Percentiles rank a stretch among this genome's conserved stretches.
Evolutionary conservation across 1,140 invertebrate species (phyloP).

Genomic region (Aphelenchoides fujianensis): DNA sequence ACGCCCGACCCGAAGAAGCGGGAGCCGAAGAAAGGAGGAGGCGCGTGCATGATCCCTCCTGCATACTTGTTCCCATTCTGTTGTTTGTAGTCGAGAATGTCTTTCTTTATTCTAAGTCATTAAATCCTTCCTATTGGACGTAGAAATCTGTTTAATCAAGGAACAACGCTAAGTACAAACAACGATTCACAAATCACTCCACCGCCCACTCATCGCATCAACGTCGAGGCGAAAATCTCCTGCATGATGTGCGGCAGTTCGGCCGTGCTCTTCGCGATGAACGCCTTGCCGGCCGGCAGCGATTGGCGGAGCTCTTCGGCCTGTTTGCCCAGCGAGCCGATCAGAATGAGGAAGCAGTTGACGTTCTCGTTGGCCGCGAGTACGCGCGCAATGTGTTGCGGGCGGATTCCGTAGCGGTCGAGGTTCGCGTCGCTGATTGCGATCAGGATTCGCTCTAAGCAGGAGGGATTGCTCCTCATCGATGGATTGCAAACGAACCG

Average conservation of each 20-base stretch:
- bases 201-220: conserved; percentile 37
- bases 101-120: neutral
- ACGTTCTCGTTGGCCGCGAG: conserved; percentile 67
- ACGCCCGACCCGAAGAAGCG: neutral
- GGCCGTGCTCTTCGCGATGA: conserved; percentile 78
- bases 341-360: conserved; percentile 86
- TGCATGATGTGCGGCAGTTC: conserved; percentile 81
- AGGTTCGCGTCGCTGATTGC: conserved; percentile 89
- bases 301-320: conserved; percentile 72
- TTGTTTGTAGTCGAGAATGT: neutral
- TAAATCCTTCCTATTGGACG: too few species aligned
- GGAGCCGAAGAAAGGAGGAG: conserved; percentile 7
- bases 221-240: conserved; percentile 79
- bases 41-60: too few species aligned
- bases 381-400: conserved; percentile 72
- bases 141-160: too few species aligned
- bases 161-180: too few species aligned
- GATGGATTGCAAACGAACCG: too few species aligned
- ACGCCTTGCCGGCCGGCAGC: conserved; percentile 75
- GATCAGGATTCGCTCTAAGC: conserved; percentile 82
- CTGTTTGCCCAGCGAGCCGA: conserved; percentile 88
- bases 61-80: too few species aligned
- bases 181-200: too few species aligned
- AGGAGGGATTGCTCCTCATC: too few species aligned
- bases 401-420: conserved; percentile 84